Conservation (phyloP, 2,113 vertebrate species). For the Chaetops frenatus region DNA sequence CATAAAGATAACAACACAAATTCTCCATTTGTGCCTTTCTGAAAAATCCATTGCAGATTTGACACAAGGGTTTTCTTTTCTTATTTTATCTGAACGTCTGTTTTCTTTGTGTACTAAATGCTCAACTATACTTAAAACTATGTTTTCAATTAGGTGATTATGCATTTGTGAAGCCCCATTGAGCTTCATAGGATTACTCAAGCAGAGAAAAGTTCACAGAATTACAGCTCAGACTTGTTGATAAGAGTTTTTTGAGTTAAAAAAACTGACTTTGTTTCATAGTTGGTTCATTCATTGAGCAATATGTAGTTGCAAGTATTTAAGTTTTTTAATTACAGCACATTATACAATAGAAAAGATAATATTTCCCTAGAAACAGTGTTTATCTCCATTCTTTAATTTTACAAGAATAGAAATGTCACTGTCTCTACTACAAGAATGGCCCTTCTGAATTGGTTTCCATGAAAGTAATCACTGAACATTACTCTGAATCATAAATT, state of each 20-base stretch:
- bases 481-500: neutral
- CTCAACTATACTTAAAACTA: neutral
- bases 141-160: constrained; percentile 23
- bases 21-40: neutral
- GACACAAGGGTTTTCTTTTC: neutral
- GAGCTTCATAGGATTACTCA: neutral
- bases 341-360: constrained; percentile 14
- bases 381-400: neutral
- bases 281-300: neutral
- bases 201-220: neutral
- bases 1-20: neutral
- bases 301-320: neutral
- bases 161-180: neutral
- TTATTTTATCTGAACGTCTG: neutral
- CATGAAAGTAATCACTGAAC: neutral
- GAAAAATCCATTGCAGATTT: neutral
- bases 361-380: constrained; percentile 14
- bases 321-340: neutral
- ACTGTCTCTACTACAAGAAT: neutral
- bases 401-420: constrained; percentile 11
- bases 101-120: neutral
- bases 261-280: neutral
- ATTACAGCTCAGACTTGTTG: neutral
- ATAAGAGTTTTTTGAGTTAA: neutral
- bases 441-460: constrained; percentile 6